Percentiles rank a stretch among this genome's conserved stretches.
Conservation (phyloP, 2,113 vertebrate genomes). For the Nestor notabilis region DNA sequence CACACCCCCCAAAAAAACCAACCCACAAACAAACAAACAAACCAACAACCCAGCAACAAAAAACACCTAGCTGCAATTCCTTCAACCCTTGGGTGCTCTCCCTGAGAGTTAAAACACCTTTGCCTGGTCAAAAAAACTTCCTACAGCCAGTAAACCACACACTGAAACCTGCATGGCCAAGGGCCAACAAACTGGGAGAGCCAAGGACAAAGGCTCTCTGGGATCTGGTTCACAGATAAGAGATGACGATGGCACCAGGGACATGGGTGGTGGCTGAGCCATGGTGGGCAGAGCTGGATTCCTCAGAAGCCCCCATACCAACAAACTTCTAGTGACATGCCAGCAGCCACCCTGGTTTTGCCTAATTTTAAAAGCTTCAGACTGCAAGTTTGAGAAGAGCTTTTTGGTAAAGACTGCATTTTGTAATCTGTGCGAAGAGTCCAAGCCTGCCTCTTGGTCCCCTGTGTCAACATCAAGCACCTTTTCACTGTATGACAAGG, state of each 20-base stretch:
- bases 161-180: not conserved
- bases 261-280: not conserved
- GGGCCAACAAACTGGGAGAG: not conserved
- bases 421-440: not conserved
- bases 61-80: not conserved
- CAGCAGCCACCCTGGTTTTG: not conserved
- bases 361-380: not conserved
- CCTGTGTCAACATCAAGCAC: not conserved
- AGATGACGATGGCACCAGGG: not conserved
- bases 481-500: not conserved
- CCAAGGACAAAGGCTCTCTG: not conserved
- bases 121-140: not conserved
- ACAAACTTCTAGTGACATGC: not conserved
- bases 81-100: not conserved
- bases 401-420: not conserved
- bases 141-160: not conserved
- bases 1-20: not conserved
- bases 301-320: not conserved
- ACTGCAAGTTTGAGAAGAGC: not conserved
- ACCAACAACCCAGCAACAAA: not conserved
- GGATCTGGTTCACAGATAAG: not conserved
- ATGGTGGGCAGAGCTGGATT: not conserved
- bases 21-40: not conserved
- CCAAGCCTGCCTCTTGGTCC: not conserved
- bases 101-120: not conserved